Conservation (phyloP, 2,797 vertebrate genomes). For the Chaenodraco wilsoni region DNA sequence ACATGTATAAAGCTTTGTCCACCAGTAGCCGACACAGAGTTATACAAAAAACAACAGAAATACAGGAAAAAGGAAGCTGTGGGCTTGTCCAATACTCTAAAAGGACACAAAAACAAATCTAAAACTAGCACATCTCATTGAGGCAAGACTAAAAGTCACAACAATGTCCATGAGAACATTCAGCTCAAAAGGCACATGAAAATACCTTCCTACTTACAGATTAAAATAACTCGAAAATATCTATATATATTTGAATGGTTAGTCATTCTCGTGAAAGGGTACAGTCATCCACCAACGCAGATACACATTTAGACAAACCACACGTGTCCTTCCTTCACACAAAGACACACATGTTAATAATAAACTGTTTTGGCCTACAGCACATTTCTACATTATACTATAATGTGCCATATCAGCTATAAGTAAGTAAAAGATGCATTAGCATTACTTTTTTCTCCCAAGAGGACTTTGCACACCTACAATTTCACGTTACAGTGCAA, state of each 20-base stretch:
- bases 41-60: not conserved
- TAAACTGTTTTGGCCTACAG: not conserved
- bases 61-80: constrained; percentile 37
- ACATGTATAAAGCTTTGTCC: not conserved
- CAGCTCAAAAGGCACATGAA: not conserved
- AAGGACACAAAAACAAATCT: constrained; percentile 32
- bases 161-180: not conserved
- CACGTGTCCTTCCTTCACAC: constrained; percentile 11
- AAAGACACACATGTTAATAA: constrained; percentile 6
- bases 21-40: not conserved
- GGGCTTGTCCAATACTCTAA: constrained; percentile 32
- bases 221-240: constrained; percentile 3
- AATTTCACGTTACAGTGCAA: constrained; percentile 28
- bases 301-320: not conserved
- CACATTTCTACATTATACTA: constrained; percentile 20
- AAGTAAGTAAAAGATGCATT: constrained; percentile 14
- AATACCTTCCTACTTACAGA: constrained; percentile 4
- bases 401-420: constrained; percentile 25
- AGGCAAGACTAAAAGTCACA: constrained; percentile 2
- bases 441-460: not conserved
- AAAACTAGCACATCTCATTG: constrained; percentile 10
- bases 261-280: constrained; percentile 7
- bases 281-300: not conserved
- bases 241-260: constrained; percentile 19
- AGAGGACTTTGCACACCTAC: constrained; percentile 27